Base-by-base conservation (phyloP, 2,113 vertebrate genomes). In the Parotia lawesii region DNA sequence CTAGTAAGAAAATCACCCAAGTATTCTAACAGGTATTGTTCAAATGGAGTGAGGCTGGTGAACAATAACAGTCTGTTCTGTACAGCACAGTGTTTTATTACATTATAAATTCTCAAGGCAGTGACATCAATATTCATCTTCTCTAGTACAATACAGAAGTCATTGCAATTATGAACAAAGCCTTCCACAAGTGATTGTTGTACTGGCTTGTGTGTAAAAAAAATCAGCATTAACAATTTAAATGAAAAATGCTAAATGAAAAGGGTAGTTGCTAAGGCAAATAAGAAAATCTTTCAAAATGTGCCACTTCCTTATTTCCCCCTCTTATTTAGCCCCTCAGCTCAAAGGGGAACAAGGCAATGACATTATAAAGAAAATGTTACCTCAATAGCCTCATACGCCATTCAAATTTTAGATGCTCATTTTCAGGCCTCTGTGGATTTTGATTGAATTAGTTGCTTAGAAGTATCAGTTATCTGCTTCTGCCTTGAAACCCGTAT, bases 151-250 rank as follows among this genome's bases (percentile, higher is more conserved):
- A 86, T 75, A 62, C 22, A 93, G 44, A 96, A 93, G 65, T 89
- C 69, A 86, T 40, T 86, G 58, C 85, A 95, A 85, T 95, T 93
- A 94, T 50, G 82, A 94, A 71, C 48, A 94, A 92, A 95, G 50
- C 47, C 51, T 86, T 89, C 72, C 66, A 53, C 38, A 83, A 86
- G 53, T 95, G 82, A 86, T 67, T 94, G 65, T 86, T 91, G 28
- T 72, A 76, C 47, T 86, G 56, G 27, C 51, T 57, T 90, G 57
- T 90, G 60, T 66, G 60, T 51, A 58, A 91, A 79, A 89, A 45
- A 92, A 89, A 94, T 94, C 89, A 93, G 93, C 94, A 94, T 76
- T 86, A 96, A 86, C 72, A 88, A 79, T 94, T 96, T 83, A 77
- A 85, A 88, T 93, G 35, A 89, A 95, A 96, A 96, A 94, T 56